These are phyloP conservation scores for Pelobates fuscus DNA, from an alignment of 2,113 vertebrate species.

Conservation along the genomic window DNA sequence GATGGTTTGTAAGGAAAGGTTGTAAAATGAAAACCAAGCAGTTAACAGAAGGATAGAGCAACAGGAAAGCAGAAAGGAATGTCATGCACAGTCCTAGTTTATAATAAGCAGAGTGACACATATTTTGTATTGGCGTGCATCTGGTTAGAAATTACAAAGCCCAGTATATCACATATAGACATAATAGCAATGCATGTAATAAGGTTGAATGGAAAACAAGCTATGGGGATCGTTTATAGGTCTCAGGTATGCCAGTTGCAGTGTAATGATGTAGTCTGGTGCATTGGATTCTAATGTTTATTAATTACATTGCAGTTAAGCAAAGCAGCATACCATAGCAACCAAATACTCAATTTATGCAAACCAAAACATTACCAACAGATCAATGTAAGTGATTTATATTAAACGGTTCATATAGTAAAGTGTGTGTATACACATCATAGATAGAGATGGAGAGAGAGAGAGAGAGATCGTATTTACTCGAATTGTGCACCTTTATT, in stretches of 20 bases:
- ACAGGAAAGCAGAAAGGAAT: conserved; percentile 36
- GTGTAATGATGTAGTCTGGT: conserved; percentile 1
- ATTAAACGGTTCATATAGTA: neutral
- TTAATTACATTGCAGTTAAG: neutral
- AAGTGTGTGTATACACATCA: neutral
- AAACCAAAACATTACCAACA: neutral
- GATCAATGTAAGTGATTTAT: neutral
- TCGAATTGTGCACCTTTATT: no score
- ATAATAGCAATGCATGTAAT: neutral
- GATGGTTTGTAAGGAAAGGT: conserved; percentile 44
- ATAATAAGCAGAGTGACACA: conserved; percentile 11
- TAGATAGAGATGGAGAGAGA: no score
- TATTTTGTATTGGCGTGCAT: neutral
- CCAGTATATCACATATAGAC: neutral
- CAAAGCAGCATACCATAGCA: neutral
- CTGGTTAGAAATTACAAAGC: neutral
- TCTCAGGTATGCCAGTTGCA: neutral
- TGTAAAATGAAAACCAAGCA: conserved; percentile 47
- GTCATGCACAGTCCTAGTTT: conserved; percentile 19
- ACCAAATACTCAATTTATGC: neutral
- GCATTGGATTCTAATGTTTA: neutral
- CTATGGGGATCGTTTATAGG: neutral
- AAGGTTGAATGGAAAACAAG: neutral
- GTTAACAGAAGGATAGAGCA: conserved; percentile 37
- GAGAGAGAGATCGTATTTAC: no score